phyloP scores from a whole-genome alignment of 1,140 invertebrate species.

The Anthonomus grandis region DNA sequence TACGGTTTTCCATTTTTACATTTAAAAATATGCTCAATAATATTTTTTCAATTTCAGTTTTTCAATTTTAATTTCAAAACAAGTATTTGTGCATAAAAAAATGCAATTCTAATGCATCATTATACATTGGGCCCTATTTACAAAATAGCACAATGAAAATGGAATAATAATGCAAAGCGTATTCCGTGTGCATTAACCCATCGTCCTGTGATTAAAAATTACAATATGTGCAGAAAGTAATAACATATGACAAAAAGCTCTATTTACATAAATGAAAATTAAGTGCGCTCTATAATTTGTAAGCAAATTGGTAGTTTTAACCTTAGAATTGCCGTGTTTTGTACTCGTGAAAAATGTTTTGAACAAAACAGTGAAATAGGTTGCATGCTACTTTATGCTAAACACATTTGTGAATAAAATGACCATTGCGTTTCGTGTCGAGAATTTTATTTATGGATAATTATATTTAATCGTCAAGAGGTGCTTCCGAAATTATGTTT shows the following conservation, averaged over 20 bases:
- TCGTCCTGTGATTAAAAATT: slow-evolving; percentile 18
- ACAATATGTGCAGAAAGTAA: slow-evolving; percentile 16
- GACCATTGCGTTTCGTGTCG: slow-evolving; percentile 4
- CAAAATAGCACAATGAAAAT: no score
- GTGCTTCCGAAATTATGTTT: no score
- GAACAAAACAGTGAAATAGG: slow-evolving; percentile 18
- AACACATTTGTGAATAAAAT: slow-evolving; percentile 16
- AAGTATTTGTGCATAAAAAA: no score
- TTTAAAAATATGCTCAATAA: no score
- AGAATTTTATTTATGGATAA: slow-evolving; percentile 7
- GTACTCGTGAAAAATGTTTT: slow-evolving; percentile 18
- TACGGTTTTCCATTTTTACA: no score
- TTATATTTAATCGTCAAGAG: slow-evolving; percentile 1
- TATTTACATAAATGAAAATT: slow-evolving; percentile 26
- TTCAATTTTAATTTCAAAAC: no score
- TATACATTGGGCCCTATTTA: no score
- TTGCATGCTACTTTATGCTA: slow-evolving; percentile 22
- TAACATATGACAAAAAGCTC: slow-evolving; percentile 19
- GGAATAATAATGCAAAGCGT: no score
- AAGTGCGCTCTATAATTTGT: slow-evolving; percentile 23
- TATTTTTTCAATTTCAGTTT: no score
- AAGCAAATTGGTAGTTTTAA: slow-evolving; percentile 26
- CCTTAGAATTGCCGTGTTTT: slow-evolving; percentile 25
- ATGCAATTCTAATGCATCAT: no score
- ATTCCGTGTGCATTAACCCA: not conserved